Evolutionary conservation across 2,888 invertebrate genomes (phyloP), one percentile per base, ranked within the genome.

Genomic region (Polyploca ridens): DNA sequence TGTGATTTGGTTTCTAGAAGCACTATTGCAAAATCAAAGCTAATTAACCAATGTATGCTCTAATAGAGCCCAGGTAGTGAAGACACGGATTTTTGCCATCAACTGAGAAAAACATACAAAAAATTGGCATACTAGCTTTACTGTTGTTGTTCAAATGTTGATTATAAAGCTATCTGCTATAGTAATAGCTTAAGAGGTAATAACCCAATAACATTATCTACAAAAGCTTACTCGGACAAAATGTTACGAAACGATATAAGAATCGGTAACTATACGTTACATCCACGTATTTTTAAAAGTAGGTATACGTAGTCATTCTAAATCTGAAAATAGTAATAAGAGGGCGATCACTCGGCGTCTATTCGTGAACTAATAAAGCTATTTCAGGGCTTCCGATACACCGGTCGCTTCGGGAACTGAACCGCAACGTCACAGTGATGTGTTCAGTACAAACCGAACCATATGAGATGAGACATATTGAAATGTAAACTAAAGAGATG

Each of bases 311-410:
- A 84, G 84, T 77, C 73, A 82, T 85, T 86, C 81, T 83, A 78
- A 82, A 80, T 86, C 87, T 86, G 83, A 83, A 89, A 90, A 89
- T 89, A 90, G 88, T 84, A 78, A 78, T 81, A 85, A 82, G 89
- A 90, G 91, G 91, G 90, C 90, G 89, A 89, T 90, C 88, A 87
- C 89, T 87, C 86, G 78, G 71, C 75, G 79, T 88, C 89, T 91
- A 90, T 91, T 90, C 85, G 84, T 88, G 86, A 85, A 87, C 87
- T 86, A 87, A 87, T 87, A 86, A 84, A 86, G 86, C 82, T 92
- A 92, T 92, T 92, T 91, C 83, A 81, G 86, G 80, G 79, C 82
- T 84, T 85, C 82, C 86, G 82, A 85, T 86, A 79, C 75, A 78
- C 73, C 74, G 75, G 75, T 74, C 64, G 72, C 68, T 66, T 58